phyloP scores from a whole-genome alignment of 2,113 vertebrate genomes.

The Forbesichthys agassizii region DNA sequence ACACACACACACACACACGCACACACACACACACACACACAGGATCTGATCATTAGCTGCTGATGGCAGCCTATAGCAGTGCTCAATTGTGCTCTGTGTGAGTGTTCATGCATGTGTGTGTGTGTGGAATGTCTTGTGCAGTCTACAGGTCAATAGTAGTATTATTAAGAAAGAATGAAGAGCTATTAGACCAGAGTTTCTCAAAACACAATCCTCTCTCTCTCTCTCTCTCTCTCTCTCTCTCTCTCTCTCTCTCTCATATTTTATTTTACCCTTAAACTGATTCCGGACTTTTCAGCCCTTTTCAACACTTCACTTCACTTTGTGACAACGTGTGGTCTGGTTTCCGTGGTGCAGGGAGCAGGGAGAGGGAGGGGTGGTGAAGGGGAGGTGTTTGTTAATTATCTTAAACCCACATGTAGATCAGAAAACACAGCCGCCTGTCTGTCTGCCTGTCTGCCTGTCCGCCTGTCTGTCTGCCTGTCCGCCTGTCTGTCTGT shows the following conservation, averaged over 20 bases:
- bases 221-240: background rate
- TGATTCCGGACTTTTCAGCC: background rate
- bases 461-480: too few relatives aligned
- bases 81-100: slow-evolving; percentile 26
- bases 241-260: background rate
- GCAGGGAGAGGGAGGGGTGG: too few relatives aligned
- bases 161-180: background rate
- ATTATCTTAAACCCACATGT: too few relatives aligned
- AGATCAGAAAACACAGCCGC: too few relatives aligned
- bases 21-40: slow-evolving; percentile 58
- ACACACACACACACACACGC: slow-evolving; percentile 60
- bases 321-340: background rate
- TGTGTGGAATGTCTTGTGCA: too few relatives aligned
- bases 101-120: slow-evolving; percentile 11
- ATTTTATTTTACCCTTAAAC: background rate
- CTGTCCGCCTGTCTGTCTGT: too few relatives aligned
- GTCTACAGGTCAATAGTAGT: background rate
- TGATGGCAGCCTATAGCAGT: slow-evolving; percentile 72
- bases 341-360: too few relatives aligned
- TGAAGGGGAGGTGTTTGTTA: too few relatives aligned
- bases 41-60: slow-evolving; percentile 73
- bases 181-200: background rate
- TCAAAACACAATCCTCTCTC: too few relatives aligned
- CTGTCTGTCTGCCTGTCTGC: too few relatives aligned
- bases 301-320: background rate